Evolutionary conservation across 2,888 invertebrate species (phyloP).

Genomic region (Apotomis turbidana): DNA sequence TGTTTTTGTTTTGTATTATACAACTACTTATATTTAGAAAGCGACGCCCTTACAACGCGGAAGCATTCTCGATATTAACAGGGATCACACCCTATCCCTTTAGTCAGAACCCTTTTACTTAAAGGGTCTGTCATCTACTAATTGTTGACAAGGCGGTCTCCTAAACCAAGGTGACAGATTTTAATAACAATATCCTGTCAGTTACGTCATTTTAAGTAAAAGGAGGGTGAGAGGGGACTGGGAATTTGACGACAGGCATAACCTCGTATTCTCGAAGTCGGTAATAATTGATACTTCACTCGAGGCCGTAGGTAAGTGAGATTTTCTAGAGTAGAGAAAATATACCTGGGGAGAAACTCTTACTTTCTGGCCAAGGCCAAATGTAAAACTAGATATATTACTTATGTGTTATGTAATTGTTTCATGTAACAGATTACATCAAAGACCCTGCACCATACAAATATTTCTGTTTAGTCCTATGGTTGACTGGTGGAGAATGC

Average conservation of each 20-base stretch:
- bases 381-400: no score
- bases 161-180: background rate
- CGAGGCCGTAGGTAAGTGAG: no score
- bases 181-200: background rate
- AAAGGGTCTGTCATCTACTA: conserved; percentile 14
- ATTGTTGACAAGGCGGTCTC: conserved; percentile 14
- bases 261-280: background rate
- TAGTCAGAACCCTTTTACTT: background rate
- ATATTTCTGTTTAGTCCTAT: no score
- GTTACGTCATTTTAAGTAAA: background rate
- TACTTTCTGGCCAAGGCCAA: no score
- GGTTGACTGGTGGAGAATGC: no score
- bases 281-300: background rate
- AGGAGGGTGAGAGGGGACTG: background rate
- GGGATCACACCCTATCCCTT: background rate
- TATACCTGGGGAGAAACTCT: no score
- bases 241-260: background rate
- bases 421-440: no score
- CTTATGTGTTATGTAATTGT: no score
- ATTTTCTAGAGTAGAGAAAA: no score
- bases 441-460: no score
- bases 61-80: background rate
- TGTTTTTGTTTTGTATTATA: no score
- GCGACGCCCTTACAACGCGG: background rate
- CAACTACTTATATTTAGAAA: background rate